Conservation (phyloP, 2,113 vertebrate species). For the Ameiurus melas region DNA sequence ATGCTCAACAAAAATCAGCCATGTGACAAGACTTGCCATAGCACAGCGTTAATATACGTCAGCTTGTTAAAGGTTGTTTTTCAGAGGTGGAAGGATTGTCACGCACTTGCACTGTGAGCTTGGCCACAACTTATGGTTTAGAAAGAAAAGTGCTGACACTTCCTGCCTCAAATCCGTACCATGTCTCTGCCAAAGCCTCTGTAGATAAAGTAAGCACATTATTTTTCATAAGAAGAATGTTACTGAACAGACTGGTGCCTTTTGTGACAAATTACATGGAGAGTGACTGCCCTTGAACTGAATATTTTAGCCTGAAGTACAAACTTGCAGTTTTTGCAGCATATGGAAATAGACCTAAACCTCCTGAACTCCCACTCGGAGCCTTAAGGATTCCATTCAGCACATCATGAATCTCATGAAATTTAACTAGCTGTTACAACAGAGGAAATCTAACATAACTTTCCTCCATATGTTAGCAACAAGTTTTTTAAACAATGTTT, state of each 20-base stretch:
- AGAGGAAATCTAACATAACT: neutral
- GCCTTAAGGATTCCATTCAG: conserved; percentile 2
- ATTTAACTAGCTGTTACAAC: neutral
- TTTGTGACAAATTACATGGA: conserved; percentile 14
- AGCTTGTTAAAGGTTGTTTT: conserved; percentile 47
- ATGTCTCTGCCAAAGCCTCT: conserved; percentile 28
- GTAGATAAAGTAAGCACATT: conserved; percentile 34
- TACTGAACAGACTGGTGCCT: conserved; percentile 12
- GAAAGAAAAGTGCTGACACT: conserved; percentile 57
- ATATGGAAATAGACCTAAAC: conserved; percentile 24
- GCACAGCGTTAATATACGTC: conserved; percentile 51
- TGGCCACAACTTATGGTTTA: conserved; percentile 35
- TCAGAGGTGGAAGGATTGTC: conserved; percentile 12
- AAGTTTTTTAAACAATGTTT: neutral
- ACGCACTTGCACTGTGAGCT: conserved; percentile 9
- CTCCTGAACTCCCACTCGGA: conserved; percentile 7
- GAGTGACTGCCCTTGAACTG: conserved; percentile 10
- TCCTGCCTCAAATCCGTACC: conserved; percentile 43
- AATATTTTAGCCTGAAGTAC: conserved; percentile 23
- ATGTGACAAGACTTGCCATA: conserved; percentile 59
- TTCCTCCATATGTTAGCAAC: neutral
- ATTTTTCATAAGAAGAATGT: conserved; percentile 8
- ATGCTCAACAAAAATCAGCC: conserved; percentile 63
- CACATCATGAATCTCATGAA: conserved; percentile 12
- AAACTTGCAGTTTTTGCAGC: conserved; percentile 24